A percentile compares a stretch with the other conserved stretches of the same genome.
phyloP scores from a whole-genome alignment of 1,140 invertebrate genomes.

The Zaprionus inermis region DNA sequence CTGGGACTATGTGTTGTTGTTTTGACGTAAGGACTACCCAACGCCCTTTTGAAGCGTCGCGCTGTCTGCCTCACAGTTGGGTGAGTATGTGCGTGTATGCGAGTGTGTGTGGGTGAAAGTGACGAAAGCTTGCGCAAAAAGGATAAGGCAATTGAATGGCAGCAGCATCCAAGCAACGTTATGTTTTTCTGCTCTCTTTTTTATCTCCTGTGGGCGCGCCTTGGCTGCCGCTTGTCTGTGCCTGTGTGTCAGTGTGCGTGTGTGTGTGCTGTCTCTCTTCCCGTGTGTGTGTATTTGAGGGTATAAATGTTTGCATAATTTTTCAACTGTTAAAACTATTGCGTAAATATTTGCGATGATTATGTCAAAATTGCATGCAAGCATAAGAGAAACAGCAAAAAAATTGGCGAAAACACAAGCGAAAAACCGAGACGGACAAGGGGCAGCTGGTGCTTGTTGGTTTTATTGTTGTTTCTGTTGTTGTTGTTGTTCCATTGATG shows the following conservation, averaged over 20 bases:
- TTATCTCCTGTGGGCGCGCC: constrained; percentile 19
- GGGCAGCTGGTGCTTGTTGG: neutral
- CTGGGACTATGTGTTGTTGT: constrained; percentile 18
- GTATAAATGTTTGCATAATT: constrained; percentile 43
- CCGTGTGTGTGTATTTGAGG: constrained; percentile 4
- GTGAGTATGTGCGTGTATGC: constrained; percentile 25
- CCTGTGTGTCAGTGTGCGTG: neutral
- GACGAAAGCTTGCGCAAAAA: constrained; percentile 66
- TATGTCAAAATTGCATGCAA: constrained; percentile 49
- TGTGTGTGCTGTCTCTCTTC: constrained; percentile 6
- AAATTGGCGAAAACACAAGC: constrained; percentile 30
- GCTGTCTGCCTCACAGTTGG: constrained; percentile 63
- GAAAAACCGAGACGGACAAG: neutral
- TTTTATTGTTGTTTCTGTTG: neutral
- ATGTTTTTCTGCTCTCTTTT: constrained; percentile 9
- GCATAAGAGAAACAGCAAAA: constrained; percentile 19
- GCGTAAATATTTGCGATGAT: constrained; percentile 54
- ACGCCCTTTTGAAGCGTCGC: constrained; percentile 76
- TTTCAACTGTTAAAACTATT: constrained; percentile 34
- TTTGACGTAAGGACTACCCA: constrained; percentile 59
- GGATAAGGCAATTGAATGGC: constrained; percentile 54
- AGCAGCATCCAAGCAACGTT: constrained; percentile 14
- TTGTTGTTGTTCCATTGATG: constrained; percentile 26
- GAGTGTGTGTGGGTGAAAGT: constrained; percentile 65
- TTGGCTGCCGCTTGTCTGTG: constrained; percentile 19